A percentile compares a stretch with the other conserved stretches of the same genome.
phyloP scores from a whole-genome alignment of 2,113 vertebrate genomes.

The Okapia johnstoni region DNA sequence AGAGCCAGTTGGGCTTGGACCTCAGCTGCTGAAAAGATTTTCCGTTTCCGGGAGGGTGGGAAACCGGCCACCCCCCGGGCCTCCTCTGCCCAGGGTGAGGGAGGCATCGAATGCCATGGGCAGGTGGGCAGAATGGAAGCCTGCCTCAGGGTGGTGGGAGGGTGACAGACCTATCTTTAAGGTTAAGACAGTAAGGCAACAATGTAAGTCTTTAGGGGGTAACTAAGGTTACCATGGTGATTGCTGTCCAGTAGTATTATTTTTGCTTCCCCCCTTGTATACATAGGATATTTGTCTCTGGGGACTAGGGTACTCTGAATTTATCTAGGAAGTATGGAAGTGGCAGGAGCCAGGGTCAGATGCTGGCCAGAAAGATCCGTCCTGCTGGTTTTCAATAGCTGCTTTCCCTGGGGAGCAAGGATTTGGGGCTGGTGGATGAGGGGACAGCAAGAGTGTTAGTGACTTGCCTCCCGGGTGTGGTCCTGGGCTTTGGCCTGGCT shows the following conservation, averaged over 20 bases:
- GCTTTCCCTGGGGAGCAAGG: neutral
- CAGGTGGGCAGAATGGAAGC: neutral
- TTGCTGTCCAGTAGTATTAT: neutral
- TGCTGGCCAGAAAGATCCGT: neutral
- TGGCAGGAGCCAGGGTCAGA: neutral
- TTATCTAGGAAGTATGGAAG: neutral
- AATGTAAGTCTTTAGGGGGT: neutral
- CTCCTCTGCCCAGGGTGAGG: neutral
- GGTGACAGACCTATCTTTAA: neutral
- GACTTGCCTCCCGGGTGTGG: neutral
- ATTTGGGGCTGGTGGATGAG: neutral
- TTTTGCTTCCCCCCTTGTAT: neutral
- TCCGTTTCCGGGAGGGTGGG: conserved; percentile 50
- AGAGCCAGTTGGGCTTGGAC: conserved; percentile 64
- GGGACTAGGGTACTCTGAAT: neutral
- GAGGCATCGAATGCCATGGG: neutral
- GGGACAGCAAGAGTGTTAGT: neutral
- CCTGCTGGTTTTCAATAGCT: neutral
- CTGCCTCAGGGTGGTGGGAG: neutral
- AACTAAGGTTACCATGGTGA: neutral
- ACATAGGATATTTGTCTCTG: conserved; percentile 16
- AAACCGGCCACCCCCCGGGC: neutral
- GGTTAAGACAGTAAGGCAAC: neutral
- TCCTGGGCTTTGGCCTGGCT: neutral
- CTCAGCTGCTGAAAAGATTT: conserved; percentile 73